These are phyloP conservation scores for Solen grandis DNA, from an alignment of 1,140 invertebrate genomes.

Conservation along the genomic window DNA sequence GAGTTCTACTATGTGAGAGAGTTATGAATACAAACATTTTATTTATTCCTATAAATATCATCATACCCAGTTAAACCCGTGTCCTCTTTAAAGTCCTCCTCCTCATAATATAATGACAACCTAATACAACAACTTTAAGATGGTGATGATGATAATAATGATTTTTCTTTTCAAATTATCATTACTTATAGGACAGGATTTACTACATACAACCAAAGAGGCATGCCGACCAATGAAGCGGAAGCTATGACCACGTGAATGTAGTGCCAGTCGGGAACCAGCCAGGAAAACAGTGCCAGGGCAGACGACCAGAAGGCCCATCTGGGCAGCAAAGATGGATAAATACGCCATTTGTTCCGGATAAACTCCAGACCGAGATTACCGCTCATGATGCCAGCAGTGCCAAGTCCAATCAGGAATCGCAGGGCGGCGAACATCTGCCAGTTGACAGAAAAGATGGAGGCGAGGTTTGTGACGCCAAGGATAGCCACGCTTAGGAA, in stretches of 20 bases:
- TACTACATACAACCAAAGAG: slow-evolving; percentile 34
- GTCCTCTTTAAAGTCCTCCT: too few relatives aligned
- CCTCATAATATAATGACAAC: too few relatives aligned
- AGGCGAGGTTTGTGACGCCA: slow-evolving; percentile 29
- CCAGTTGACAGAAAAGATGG: slow-evolving; percentile 57
- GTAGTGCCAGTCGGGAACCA: slow-evolving; percentile 68
- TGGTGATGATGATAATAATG: too few relatives aligned
- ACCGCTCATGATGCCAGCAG: background rate
- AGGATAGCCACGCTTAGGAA: slow-evolving; percentile 50
- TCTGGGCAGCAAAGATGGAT: slow-evolving; percentile 55
- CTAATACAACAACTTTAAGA: too few relatives aligned
- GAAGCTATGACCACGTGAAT: slow-evolving; percentile 88
- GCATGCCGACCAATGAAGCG: slow-evolving; percentile 85
- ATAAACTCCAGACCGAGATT: slow-evolving; percentile 60
- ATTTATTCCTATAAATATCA: too few relatives aligned
- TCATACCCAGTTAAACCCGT: too few relatives aligned
- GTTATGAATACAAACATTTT: too few relatives aligned
- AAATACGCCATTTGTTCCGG: slow-evolving; percentile 55
- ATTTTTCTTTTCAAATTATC: too few relatives aligned
- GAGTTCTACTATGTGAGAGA: too few relatives aligned
- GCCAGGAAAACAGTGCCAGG: slow-evolving; percentile 59
- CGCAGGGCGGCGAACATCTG: slow-evolving; percentile 59
- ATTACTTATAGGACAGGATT: too few relatives aligned
- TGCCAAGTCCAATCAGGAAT: slow-evolving; percentile 54
- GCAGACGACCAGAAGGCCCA: slow-evolving; percentile 53